Conservation (phyloP, 2,888 invertebrate species). For the Cepaea hortensis region DNA sequence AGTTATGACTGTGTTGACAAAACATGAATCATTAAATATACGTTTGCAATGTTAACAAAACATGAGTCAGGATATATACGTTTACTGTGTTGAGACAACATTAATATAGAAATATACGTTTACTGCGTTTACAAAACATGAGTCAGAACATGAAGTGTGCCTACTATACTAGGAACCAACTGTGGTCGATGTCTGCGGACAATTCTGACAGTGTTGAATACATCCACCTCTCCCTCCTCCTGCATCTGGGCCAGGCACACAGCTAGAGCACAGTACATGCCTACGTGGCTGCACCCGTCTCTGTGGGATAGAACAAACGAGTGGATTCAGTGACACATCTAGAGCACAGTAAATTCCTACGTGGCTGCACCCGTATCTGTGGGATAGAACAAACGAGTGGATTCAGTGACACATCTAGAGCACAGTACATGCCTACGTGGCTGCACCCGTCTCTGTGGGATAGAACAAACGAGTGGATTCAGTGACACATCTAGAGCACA, state of each 20-base stretch:
- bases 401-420: conserved; percentile 88
- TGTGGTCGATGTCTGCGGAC: conserved; percentile 97
- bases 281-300: conserved; percentile 94
- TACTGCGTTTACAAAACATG: background rate
- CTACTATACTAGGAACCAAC: conserved; percentile 93
- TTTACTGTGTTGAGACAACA: no score
- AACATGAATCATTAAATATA: background rate
- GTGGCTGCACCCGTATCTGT: conserved; percentile 93
- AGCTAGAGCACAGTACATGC: conserved; percentile 98
- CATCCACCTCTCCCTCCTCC: conserved; percentile 97
- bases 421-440: conserved; percentile 96
- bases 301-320: conserved; percentile 76
- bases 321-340: conserved; percentile 82
- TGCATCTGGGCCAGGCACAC: conserved; percentile 99
- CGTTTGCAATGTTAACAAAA: no score
- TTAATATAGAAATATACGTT: no score
- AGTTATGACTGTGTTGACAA: background rate
- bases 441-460: conserved; percentile 89
- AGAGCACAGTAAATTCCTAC: conserved; percentile 98
- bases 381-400: background rate
- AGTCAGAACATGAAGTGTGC: conserved; percentile 47
- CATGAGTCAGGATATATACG: no score
- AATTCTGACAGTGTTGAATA: conserved; percentile 98
- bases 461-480: background rate
- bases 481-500: conserved; percentile 94